Base-by-base conservation (phyloP, 2,113 vertebrate species). In the Oreochromis spilurus region DNA sequence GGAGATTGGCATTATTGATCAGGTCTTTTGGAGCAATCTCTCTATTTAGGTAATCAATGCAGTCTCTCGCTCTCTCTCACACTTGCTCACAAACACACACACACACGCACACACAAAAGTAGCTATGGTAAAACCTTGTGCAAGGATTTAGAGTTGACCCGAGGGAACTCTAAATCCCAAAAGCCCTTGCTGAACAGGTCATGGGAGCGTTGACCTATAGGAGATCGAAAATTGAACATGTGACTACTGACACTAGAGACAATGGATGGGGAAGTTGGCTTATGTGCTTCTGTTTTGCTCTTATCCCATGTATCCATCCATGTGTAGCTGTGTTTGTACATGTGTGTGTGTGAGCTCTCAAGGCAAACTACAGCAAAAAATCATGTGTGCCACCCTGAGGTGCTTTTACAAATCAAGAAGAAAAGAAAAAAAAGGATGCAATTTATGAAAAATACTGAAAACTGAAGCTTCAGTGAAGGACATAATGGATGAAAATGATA, bases 111-210 rank as follows among this genome's bases (percentile, higher is more conserved):
- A 75, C 40, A 65, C 34, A 65, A n/a, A 65, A 38, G 60, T 65
- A 65, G 19, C 34, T 65, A 38, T 21, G 81, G 54, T 81, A 81
- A 87, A 93, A 81, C 86, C 72, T 54, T 1, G 7, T 29, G 84
- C 55, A 21, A 2, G 58, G 58, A 36, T 62, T 62, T 62, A 12
- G 29, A 65, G 45, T 11, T 62, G 85, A 87, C 89, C 84, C 14
- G 1, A 58, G 84, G 86, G 88, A 85, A 90, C 84, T 70, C 85
- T 89, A 90, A 90, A 92, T 90, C 89, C 88, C 91, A 86, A 84
- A 93, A 92, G 84, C 79, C 94, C 84, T 53, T 14, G 77, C 84
- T 60, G 45, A 16, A 7, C 3, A 13, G 80, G 84, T 89, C 91
- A 72, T 1, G 4, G 58, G 17, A 14, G 29, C 24, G 14, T 82